Base-by-base conservation (phyloP, 2,797 vertebrate species). In the Tolypeutes matacus region DNA sequence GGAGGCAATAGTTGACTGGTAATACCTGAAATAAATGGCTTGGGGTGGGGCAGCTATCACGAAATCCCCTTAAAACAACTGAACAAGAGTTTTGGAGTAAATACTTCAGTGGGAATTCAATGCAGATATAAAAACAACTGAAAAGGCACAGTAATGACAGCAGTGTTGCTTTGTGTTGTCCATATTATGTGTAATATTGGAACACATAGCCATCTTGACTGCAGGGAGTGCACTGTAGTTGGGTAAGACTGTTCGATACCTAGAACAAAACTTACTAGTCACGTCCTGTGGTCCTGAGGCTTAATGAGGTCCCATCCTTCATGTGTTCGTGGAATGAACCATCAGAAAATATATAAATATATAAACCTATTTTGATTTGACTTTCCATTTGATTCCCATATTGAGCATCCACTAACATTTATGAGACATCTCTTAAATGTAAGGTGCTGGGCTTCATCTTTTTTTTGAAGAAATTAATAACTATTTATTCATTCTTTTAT, bases 21-120 rank as follows among this genome's bases (percentile, higher is more conserved):
- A 39, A 73, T 34, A 36, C 34, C 58, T 62, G 70, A 91, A 95
- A 76, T 75, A 76, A 91, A 49, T 70, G 51, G 34, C 53, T 82
- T 86, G 13, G 2, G 23, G 27, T 58, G 11, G 77, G 64, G 53
- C 13, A 7, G 17, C 13, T 42, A 15, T 46, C 49, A 27, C 46
- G n/a, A 62, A 67, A n/a, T 75, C 36, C 31, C 36, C 31, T 82
- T 2, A 15, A 29, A 83, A 42, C 17, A 58, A 34, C 0, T 13
- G 21, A 89, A 10, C 27, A 60, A 69, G 56, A 11, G 34, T 62
- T 73, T 93, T 18, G 11, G 62, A 78, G n/a, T 46, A 29, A 56
- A 31, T 36, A 25, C 53, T 53, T 94, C 56, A 53, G 23, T 78
- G 46, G 89, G 7, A 89, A 58, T 91, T 89, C 60, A 80, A 15